Evolutionary conservation across 2,113 vertebrate genomes (phyloP).

Genomic region (Charina bottae): DNA sequence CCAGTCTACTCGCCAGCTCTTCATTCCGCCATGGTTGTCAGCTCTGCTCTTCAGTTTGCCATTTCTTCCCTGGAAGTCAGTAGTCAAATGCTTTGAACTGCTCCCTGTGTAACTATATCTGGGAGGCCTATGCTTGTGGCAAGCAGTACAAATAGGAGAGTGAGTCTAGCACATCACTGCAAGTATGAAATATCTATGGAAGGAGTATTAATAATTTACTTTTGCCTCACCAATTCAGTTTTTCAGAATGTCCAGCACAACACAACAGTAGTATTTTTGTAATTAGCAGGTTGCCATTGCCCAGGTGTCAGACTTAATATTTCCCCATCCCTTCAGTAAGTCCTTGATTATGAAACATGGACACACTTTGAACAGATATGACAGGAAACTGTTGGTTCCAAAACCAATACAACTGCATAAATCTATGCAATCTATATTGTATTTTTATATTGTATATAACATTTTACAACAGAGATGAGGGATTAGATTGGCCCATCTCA

Average conservation of each 20-base stretch:
- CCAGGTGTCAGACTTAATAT: not conserved
- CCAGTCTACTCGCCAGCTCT: too few species aligned
- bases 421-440: not conserved
- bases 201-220: conserved; percentile 6
- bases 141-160: not conserved
- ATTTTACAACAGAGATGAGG: not conserved
- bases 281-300: not conserved
- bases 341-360: not conserved
- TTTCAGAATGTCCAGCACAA: not conserved
- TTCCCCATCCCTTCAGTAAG: not conserved
- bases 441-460: not conserved
- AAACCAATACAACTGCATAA: not conserved
- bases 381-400: not conserved
- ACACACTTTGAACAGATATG: not conserved
- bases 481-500: not conserved
- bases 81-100: not conserved
- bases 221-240: not conserved
- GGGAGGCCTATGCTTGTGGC: not conserved
- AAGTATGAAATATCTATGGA: not conserved
- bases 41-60: too few species aligned
- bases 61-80: too few species aligned
- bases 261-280: not conserved
- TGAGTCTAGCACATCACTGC: not conserved
- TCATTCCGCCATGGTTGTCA: too few species aligned
- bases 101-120: not conserved